Evolutionary conservation across 2,113 vertebrate genomes (phyloP), one percentile per base, ranked within the genome.

Genomic region (Xiphophorus couchianus): DNA sequence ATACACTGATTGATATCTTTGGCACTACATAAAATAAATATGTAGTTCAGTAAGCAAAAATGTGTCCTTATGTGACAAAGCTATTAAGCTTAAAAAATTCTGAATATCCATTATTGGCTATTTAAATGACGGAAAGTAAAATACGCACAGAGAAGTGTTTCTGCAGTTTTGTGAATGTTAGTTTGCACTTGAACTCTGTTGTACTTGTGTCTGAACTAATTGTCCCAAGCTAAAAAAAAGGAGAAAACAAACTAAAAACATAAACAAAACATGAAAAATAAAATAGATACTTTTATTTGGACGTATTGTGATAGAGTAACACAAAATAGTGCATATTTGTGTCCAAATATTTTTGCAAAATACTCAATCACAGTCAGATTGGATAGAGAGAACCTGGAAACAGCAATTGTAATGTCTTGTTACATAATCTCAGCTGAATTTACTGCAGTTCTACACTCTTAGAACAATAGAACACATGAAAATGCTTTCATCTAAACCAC

Each of bases 121-220:
- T 82, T 79, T 65, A 64, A 76, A 25, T 62, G 61, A 69, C 61
- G 75, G 48, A 64, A 70, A 75, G 62, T 62, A 62, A 78, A 69
- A 48, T 19, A 17, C 19, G 5, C 5, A 65, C 29, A 66, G 6
- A n/a, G 51, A 78, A 67, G 73, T 13, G 17, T 66, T 71, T 42
- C 71, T 28, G 73, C 54, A 81, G 35, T 66, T 33, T 48, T 66
- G 69, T 58, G 39, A 76, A 19, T 76, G 28, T 22, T 22, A 66
- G 48, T 71, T 29, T 58, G 73, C 37, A 74, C 62, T 48, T 33
- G 51, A 68, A 42, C 66, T 54, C 9, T 66, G 17, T 4, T 66
- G 22, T 70, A 66, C 22, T 37, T 19, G 17, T 74, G 51, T 75
- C 71, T 69, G 1, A 35, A 37, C 35, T 67, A 48, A 82, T 75